Percentiles rank a stretch among this genome's conserved stretches.
These are phyloP conservation scores for Halcyon leucocephala DNA, from an alignment of 2,797 vertebrate genomes.

Conservation along the genomic window DNA sequence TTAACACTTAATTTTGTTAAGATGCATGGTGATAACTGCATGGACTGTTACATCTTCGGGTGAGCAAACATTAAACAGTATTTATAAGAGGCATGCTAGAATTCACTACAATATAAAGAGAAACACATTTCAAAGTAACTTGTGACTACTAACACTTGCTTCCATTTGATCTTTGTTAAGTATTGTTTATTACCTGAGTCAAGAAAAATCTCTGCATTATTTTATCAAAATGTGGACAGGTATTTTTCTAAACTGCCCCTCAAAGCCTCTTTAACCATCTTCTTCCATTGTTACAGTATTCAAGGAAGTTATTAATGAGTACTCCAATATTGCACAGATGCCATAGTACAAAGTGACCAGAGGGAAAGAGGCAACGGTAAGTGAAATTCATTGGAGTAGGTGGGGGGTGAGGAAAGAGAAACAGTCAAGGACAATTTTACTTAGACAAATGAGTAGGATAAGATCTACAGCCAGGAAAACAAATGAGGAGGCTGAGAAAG, in stretches of 20 bases:
- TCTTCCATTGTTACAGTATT: slow-evolving; percentile 22
- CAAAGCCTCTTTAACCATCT: not conserved
- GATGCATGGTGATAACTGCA: not conserved
- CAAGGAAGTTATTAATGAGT: slow-evolving; percentile 46
- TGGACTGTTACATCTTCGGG: not conserved
- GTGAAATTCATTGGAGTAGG: not conserved
- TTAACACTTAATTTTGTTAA: not conserved
- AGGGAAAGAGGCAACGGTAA: slow-evolving; percentile 23
- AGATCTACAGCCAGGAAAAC: slow-evolving; percentile 65
- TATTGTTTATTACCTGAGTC: slow-evolving; percentile 36
- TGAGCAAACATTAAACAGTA: not conserved
- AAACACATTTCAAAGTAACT: slow-evolving; percentile 19
- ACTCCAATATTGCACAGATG: slow-evolving; percentile 5
- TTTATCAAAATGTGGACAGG: slow-evolving; percentile 23
- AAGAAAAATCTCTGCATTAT: slow-evolving; percentile 28
- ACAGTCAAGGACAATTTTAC: slow-evolving; percentile 57
- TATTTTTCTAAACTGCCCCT: slow-evolving; percentile 3
- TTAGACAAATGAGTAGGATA: slow-evolving; percentile 68
- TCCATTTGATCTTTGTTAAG: slow-evolving; percentile 62
- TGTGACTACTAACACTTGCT: not conserved
- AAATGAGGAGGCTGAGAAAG: slow-evolving; percentile 59
- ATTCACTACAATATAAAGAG: not conserved
- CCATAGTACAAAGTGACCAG: slow-evolving; percentile 50
- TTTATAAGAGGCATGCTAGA: not conserved
- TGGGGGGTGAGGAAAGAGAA: not conserved